Evolutionary conservation across 2,888 invertebrate species (phyloP).

Genomic region (Oxytorus armatus): DNA sequence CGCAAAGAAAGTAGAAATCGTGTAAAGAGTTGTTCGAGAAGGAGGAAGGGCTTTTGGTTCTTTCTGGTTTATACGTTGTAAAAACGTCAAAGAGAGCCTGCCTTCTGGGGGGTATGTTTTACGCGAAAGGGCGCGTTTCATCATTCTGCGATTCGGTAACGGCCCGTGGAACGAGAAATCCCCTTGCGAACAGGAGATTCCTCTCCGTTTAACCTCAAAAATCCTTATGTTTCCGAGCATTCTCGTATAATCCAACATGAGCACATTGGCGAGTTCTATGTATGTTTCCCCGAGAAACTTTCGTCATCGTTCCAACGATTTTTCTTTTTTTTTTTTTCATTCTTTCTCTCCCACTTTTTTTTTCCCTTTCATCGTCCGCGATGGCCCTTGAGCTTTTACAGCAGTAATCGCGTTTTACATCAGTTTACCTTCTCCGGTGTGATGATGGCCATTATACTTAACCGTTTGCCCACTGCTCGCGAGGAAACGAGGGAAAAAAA

Average conservation of each 20-base stretch:
- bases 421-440: too few species aligned
- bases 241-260: background rate
- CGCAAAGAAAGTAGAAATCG: slow-evolving; percentile 41
- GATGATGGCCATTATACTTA: too few species aligned
- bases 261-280: background rate
- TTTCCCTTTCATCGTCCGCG: too few species aligned
- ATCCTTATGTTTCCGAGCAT: slow-evolving; percentile 24
- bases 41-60: slow-evolving; percentile 1
- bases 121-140: slow-evolving; percentile 1
- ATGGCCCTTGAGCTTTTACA: too few species aligned
- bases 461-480: too few species aligned
- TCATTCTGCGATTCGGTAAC: background rate
- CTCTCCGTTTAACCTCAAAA: slow-evolving; percentile 45
- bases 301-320: too few species aligned
- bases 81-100: slow-evolving; percentile 45
- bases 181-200: background rate
- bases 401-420: too few species aligned
- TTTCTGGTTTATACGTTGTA: slow-evolving; percentile 14
- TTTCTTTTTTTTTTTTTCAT: too few species aligned
- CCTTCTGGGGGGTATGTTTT: slow-evolving; percentile 14
- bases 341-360: too few species aligned
- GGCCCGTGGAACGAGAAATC: slow-evolving; percentile 7
- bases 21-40: slow-evolving; percentile 7
- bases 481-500: too few species aligned
- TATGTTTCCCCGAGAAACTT: too few species aligned